These are phyloP conservation scores for Sphinx pinastri DNA, from an alignment of 2,888 invertebrate genomes.

Conservation along the genomic window DNA sequence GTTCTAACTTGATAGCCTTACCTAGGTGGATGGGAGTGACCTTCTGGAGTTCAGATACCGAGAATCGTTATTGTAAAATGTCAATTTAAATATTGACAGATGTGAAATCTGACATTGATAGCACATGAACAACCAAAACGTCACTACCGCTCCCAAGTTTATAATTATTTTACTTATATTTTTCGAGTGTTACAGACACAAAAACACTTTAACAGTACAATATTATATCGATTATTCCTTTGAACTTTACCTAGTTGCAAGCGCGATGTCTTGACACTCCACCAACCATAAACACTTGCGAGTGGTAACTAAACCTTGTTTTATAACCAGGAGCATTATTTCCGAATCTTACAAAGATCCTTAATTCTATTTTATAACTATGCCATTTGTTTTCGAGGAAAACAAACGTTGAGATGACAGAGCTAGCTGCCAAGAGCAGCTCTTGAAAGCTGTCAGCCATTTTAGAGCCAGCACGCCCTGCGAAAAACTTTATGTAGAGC, in stretches of 20 bases:
- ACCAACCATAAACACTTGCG: constrained; percentile 16
- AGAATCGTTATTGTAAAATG: not conserved
- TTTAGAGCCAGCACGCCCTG: not conserved
- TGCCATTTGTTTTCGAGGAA: constrained; percentile 39
- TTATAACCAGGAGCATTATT: constrained; percentile 29
- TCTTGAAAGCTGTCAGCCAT: constrained; percentile 10
- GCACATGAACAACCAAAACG: constrained; percentile 37
- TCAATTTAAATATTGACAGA: not conserved
- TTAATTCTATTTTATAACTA: constrained; percentile 50
- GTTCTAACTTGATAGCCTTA: constrained; percentile 53
- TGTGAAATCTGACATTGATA: not conserved
- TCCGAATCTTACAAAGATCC: constrained; percentile 61
- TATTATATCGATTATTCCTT: constrained; percentile 42
- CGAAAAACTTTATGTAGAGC: too few relatives aligned
- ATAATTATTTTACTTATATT: constrained; percentile 58
- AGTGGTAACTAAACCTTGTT: constrained; percentile 20
- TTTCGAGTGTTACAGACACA: constrained; percentile 69
- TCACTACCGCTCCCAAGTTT: constrained; percentile 47
- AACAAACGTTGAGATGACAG: not conserved
- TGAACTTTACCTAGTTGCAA: constrained; percentile 21
- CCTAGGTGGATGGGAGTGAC: not conserved
- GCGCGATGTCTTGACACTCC: constrained; percentile 5
- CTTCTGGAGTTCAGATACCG: not conserved
- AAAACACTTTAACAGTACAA: constrained; percentile 51
- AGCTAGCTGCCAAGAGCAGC: constrained; percentile 1